Evolutionary conservation across 2,113 vertebrate genomes (phyloP).

Genomic region (Larimichthys polyactis): DNA sequence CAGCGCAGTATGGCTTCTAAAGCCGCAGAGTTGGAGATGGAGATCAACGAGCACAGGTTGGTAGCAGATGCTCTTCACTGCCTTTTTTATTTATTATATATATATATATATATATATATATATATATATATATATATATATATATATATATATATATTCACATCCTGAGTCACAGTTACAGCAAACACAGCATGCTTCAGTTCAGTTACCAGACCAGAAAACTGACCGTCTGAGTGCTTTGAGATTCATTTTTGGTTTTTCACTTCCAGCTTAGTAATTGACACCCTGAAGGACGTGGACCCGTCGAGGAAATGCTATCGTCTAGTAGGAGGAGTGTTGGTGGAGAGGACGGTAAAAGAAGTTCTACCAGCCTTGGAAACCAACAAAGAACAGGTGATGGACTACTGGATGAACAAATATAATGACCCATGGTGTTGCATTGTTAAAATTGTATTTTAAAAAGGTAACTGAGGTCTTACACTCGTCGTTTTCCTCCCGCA

Average conservation of each 20-base stretch:
- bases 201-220: neutral
- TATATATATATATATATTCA: too few relatives aligned
- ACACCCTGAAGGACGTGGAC: conserved; percentile 93
- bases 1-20: conserved; percentile 92
- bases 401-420: neutral
- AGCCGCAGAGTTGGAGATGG: conserved; percentile 93
- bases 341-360: conserved; percentile 94
- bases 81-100: too few relatives aligned
- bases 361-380: conserved; percentile 92
- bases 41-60: conserved; percentile 93
- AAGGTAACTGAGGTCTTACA: neutral
- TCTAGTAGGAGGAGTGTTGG: conserved; percentile 92
- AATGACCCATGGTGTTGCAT: neutral
- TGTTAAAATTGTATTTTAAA: neutral
- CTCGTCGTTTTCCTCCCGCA: conserved; percentile 26
- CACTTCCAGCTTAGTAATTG: conserved; percentile 89
- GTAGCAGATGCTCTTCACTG: neutral
- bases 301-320: conserved; percentile 91
- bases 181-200: neutral
- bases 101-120: too few relatives aligned
- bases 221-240: neutral
- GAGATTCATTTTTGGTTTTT: neutral
- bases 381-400: conserved; percentile 92
- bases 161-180: neutral
- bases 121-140: too few relatives aligned